Base-by-base conservation (phyloP, 2,888 invertebrate genomes). In the Drosophila meridiana region DNA sequence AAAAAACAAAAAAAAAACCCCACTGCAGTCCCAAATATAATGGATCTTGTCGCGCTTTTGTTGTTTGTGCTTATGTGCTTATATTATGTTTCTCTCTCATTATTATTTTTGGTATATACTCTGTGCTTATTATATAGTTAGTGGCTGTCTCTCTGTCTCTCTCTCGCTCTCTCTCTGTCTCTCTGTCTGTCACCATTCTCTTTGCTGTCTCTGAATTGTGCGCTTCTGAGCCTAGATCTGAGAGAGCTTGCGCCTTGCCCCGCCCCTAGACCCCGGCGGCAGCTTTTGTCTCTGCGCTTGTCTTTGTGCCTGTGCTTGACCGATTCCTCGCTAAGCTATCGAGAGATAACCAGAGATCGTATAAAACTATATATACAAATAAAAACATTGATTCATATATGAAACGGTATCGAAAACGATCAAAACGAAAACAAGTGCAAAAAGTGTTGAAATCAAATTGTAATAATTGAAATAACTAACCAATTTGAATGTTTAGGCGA, bases 41-140 rank as follows among this genome's bases (percentile, higher is more conserved):
- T 50, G 36, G 89, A 84, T 86, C 87, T 83, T 89, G 78, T 73
- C 69, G 85, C 77, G 85, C 85, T 89, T 89, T 79, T 84, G 81
- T 89, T 83, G 81, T 86, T 74, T 86, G 81, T 84, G 84, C 84
- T 84, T 83, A 66, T 81, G 71, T 84, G 87, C 89, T 84, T 88
- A 72, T 64, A 61, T 32, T 70, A 71, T n/a, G 50, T 50, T 50
- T 50, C 50, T 34, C 30, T 45, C 68, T 30, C 28, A 8, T 82
- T 52, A 20, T 76, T 60, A 11, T 81, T 52, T 59, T 40, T 80
- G 72, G 48, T 80, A 73, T 67, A 68, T 66, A 67, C 65, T 72
- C 70, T 87, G 74, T 87, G 82, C 87, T 78, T 64, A 69, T 66
- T 47, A 14, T 60, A 67, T 55, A 68, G 28, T 79, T 74, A 63